Conservation (phyloP, 2,113 vertebrate species). For the Rhynchomys soricoides region DNA sequence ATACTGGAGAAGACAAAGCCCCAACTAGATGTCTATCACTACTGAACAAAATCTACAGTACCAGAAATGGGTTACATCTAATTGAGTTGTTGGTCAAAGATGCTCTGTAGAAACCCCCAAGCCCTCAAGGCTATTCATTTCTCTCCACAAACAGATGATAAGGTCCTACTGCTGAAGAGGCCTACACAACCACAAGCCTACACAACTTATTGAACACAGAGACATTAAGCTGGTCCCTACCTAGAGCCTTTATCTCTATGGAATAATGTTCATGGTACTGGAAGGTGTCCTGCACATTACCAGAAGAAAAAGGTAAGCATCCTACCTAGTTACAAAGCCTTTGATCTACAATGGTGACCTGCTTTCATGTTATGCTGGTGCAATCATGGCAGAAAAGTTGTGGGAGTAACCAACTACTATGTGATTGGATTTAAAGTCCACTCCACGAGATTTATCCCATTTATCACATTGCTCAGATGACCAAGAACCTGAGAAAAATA, state of each 20-base stretch:
- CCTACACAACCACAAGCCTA: neutral
- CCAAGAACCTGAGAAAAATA: neutral
- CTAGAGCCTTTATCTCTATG: neutral
- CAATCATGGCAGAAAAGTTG: neutral
- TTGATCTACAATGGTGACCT: too few relatives aligned
- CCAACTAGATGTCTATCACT: neutral
- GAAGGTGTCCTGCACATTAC: neutral
- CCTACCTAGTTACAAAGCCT: neutral
- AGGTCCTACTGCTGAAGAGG: neutral
- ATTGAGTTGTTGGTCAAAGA: neutral
- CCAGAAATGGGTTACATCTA: neutral
- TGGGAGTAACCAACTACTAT: neutral
- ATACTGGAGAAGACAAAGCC: neutral
- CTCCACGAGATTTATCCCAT: neutral
- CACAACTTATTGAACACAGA: neutral
- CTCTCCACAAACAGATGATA: neutral
- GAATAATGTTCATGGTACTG: neutral
- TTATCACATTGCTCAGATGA: neutral
- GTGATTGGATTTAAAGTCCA: neutral
- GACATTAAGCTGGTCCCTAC: neutral
- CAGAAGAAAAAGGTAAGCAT: neutral
- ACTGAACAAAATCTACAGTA: neutral
- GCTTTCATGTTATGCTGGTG: neutral
- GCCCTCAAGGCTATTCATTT: too few relatives aligned
- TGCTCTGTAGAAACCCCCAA: neutral